Evolutionary conservation across 35 echinoderm and acorn worm genomes (phyloP).

Genomic region (Apostichopus parvimensis): DNA sequence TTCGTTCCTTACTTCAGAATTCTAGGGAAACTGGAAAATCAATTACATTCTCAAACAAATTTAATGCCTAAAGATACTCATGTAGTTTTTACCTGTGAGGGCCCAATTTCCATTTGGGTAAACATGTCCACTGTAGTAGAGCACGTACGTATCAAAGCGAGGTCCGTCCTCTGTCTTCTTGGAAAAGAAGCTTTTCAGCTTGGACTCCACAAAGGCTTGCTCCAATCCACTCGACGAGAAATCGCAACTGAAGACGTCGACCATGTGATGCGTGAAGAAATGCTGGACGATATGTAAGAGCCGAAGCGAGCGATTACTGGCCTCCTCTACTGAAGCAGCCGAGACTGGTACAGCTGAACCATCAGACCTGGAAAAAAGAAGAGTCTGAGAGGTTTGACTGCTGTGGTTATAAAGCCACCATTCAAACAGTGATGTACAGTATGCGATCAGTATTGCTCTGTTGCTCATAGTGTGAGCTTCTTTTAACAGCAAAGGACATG

Average conservation of each 20-base stretch:
- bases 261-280: conserved; percentile 94
- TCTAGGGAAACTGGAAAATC: too few species aligned
- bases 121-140: conserved; percentile 98
- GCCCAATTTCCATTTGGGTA: conserved; percentile 91
- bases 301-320: conserved; percentile 76
- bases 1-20: too few species aligned
- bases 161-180: conserved; percentile 66
- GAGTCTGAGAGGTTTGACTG: too few species aligned
- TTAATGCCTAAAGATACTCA: background rate
- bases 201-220: conserved; percentile 60
- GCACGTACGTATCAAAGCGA: conserved; percentile 82
- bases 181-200: conserved; percentile 74
- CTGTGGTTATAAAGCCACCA: too few species aligned
- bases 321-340: conserved; percentile 69
- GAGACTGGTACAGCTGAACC: conserved; percentile 69
- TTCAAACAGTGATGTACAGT: background rate
- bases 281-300: conserved; percentile 86
- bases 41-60: too few species aligned
- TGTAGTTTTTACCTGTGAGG: conserved; percentile 65
- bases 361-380: conserved; percentile 51
- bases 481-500: too few species aligned
- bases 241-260: conserved; percentile 88
- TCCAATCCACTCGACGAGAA: conserved; percentile 89
- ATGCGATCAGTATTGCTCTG: background rate
- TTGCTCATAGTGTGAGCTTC: too few species aligned